These are phyloP conservation scores for Halocaridina rubra DNA, from an alignment of 2,888 invertebrate species.

Conservation along the genomic window DNA sequence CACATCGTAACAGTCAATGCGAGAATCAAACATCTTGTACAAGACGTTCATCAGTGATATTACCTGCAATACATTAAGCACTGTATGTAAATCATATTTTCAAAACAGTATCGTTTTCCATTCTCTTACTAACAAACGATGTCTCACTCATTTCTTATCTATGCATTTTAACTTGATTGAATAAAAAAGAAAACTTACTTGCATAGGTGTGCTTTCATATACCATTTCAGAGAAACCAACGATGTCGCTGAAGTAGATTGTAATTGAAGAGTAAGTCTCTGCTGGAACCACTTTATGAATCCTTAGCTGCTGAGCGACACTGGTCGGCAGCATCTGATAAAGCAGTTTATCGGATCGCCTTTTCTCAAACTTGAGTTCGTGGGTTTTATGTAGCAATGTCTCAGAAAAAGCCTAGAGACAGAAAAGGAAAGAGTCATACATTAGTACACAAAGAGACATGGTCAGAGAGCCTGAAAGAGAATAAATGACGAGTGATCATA, in stretches of 20 bases:
- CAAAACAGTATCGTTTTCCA: too few relatives aligned
- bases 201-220: slow-evolving; percentile 49
- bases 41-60: slow-evolving; percentile 77
- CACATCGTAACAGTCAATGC: slow-evolving; percentile 78
- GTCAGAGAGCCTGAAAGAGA: slow-evolving; percentile 2
- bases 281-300: slow-evolving; percentile 70
- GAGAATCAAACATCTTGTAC: slow-evolving; percentile 79
- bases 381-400: slow-evolving; percentile 70
- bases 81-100: too few relatives aligned
- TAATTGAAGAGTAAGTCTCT: slow-evolving; percentile 52
- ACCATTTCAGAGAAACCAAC: slow-evolving; percentile 52
- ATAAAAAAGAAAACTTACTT: too few relatives aligned
- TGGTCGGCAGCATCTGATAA: slow-evolving; percentile 74
- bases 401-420: slow-evolving; percentile 66
- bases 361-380: slow-evolving; percentile 72
- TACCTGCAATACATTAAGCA: slow-evolving; percentile 69
- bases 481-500: neutral
- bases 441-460: neutral
- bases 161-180: too few relatives aligned
- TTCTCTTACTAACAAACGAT: too few relatives aligned
- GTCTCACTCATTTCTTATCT: too few relatives aligned
- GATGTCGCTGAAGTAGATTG: slow-evolving; percentile 61
- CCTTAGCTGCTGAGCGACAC: slow-evolving; percentile 72
- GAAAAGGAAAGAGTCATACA: neutral
- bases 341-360: slow-evolving; percentile 74